Conservation (phyloP, 2,888 invertebrate genomes). For the Microctonus hyperodae region DNA sequence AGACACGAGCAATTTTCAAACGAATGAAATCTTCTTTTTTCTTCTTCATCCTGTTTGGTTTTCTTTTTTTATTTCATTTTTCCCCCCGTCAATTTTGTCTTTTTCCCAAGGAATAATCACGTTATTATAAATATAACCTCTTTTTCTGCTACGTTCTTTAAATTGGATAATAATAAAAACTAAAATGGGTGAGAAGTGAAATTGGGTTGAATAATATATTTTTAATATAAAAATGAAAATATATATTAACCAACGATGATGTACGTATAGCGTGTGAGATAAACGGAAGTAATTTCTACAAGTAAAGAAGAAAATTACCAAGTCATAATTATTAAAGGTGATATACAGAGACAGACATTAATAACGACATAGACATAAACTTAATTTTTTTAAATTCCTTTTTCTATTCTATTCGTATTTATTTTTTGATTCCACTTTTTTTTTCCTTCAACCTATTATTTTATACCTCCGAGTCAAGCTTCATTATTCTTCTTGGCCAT, state of each 20-base stretch:
- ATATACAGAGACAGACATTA: constrained; percentile 34
- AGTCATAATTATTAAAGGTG: constrained; percentile 39
- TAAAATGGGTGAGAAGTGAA: too few species aligned
- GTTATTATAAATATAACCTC: too few species aligned
- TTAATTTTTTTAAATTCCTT: too few species aligned
- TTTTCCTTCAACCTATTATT: neutral
- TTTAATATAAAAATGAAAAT: neutral
- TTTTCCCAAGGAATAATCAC: too few species aligned
- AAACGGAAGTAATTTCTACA: constrained; percentile 38
- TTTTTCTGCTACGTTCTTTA: too few species aligned
- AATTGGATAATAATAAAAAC: too few species aligned
- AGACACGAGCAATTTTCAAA: neutral
- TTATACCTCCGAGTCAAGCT: constrained; percentile 19
- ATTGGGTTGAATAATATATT: too few species aligned
- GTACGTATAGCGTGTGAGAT: constrained; percentile 27
- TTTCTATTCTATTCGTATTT: too few species aligned
- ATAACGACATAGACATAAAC: constrained; percentile 34
- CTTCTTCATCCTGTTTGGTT: neutral
- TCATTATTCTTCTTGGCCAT: constrained; percentile 18
- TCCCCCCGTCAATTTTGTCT: too few species aligned
- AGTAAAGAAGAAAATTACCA: constrained; percentile 36
- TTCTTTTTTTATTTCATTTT: too few species aligned
- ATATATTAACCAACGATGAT: neutral
- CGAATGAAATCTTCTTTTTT: neutral
- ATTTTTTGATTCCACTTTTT: constrained; percentile 15